A percentile compares a stretch with the other conserved stretches of the same genome.
Conservation (phyloP, 2,797 vertebrate genomes). For the Tachyglossus aculeatus region DNA sequence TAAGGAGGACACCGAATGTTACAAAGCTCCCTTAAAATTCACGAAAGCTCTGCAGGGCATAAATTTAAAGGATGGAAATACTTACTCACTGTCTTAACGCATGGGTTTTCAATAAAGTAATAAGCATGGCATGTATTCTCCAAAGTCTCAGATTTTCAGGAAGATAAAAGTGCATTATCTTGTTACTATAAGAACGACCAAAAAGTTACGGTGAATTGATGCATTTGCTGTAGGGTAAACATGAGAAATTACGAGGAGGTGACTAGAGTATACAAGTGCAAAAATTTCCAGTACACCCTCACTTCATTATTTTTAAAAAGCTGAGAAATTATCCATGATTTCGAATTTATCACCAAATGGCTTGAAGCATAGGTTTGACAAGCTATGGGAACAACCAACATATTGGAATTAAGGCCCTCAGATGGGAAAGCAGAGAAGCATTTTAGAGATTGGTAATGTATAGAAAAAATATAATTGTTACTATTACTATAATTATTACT, state of each 20-base stretch:
- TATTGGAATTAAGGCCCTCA: constrained; percentile 55
- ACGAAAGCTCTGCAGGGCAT: too few relatives aligned
- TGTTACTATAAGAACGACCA: not conserved
- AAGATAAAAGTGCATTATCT: not conserved
- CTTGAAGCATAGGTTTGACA: constrained; percentile 52
- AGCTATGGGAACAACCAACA: constrained; percentile 56
- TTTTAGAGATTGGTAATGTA: constrained; percentile 59
- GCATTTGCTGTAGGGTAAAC: not conserved
- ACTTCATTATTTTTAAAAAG: constrained; percentile 47
- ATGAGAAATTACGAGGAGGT: not conserved
- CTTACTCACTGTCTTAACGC: not conserved
- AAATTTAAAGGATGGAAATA: too few relatives aligned
- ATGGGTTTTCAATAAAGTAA: not conserved
- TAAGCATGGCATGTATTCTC: not conserved
- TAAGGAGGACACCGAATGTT: too few relatives aligned
- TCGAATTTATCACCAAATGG: constrained; percentile 67
- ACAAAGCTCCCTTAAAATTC: too few relatives aligned
- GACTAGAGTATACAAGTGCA: constrained; percentile 23
- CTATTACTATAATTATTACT: too few relatives aligned
- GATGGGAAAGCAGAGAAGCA: constrained; percentile 60
- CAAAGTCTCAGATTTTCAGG: constrained; percentile 6
- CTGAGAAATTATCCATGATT: constrained; percentile 60
- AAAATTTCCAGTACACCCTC: constrained; percentile 41
- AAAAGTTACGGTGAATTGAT: constrained; percentile 3
- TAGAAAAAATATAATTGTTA: too few relatives aligned